These are phyloP conservation scores for Isaurus tuberculatus DNA, from an alignment of 92 coral and sea anemone genomes.

Conservation along the genomic window DNA sequence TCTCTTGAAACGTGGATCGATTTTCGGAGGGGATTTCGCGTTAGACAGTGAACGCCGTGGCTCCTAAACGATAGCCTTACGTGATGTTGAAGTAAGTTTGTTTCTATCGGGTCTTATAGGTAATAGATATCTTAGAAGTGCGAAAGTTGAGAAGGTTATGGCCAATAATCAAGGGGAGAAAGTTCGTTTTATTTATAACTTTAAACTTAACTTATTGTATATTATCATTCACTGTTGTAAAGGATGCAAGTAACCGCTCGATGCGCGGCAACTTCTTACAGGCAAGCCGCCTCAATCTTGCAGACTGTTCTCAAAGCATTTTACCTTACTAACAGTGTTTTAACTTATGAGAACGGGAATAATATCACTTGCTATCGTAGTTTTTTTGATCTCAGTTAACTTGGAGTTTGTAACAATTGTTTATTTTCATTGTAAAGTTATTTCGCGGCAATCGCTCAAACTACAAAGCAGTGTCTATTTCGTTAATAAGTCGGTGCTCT, in stretches of 20 bases:
- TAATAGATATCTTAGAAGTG: constrained; percentile 61
- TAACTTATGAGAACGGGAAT: constrained; percentile 16
- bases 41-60: constrained; percentile 25
- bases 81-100: constrained; percentile 85
- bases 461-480: constrained; percentile 45
- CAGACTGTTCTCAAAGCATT: not conserved
- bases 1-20: constrained; percentile 39
- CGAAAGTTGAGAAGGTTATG: constrained; percentile 38
- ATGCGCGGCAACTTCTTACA: constrained; percentile 38
- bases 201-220: constrained; percentile 7
- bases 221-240: not conserved
- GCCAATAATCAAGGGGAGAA: constrained; percentile 7
- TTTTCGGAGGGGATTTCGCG: constrained; percentile 48
- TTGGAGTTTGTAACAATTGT: constrained; percentile 36
- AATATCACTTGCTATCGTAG: not conserved
- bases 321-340: constrained; percentile 3
- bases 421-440: constrained; percentile 34
- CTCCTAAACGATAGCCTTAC: constrained; percentile 40
- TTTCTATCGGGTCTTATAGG: constrained; percentile 55
- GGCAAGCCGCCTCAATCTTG: constrained; percentile 20
- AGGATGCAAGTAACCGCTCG: not conserved
- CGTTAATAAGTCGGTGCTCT: constrained; percentile 39
- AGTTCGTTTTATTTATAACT: constrained; percentile 10
- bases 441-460: constrained; percentile 40
- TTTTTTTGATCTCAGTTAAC: constrained; percentile 28